Evolutionary conservation across 2,113 vertebrate genomes (phyloP).

Genomic region (Zingel zingel): DNA sequence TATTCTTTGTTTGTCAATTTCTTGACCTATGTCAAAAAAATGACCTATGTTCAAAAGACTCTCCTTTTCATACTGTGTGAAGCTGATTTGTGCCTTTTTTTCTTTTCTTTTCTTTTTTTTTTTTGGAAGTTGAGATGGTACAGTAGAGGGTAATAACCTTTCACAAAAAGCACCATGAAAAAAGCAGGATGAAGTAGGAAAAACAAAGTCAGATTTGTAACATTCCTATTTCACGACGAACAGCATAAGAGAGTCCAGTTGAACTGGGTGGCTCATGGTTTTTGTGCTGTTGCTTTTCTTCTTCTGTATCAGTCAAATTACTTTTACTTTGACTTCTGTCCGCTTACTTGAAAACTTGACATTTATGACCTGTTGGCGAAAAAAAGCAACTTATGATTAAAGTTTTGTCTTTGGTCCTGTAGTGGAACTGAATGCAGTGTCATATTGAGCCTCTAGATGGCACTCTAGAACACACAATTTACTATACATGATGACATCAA

Average conservation of each 20-base stretch:
- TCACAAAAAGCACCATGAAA: conserved; percentile 1
- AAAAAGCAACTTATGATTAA: not conserved
- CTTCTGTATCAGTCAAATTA: conserved; percentile 22
- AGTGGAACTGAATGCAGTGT: conserved; percentile 24
- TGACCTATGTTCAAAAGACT: conserved; percentile 28
- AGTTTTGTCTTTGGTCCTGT: not conserved
- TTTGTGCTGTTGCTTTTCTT: conserved; percentile 20
- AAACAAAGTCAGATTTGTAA: conserved; percentile 2
- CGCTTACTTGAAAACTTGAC: not conserved
- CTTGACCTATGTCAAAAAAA: conserved; percentile 34
- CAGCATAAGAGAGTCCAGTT: not conserved
- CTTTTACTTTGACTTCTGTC: conserved; percentile 16
- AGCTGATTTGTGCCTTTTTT: conserved; percentile 74
- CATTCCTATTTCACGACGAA: conserved; percentile 1
- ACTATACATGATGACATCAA: not conserved
- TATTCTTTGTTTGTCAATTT: conserved; percentile 50
- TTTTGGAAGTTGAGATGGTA: conserved; percentile 20
- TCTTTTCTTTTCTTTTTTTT: no score
- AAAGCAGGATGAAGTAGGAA: not conserved
- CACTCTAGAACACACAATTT: conserved; percentile 34
- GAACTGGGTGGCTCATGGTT: not conserved
- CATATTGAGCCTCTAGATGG: conserved; percentile 63
- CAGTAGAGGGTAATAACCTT: conserved; percentile 1
- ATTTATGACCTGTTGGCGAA: conserved; percentile 7
- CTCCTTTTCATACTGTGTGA: conserved; percentile 49